Evolutionary conservation across 2,888 invertebrate genomes (phyloP), one percentile per base, ranked within the genome.

Genomic region (Lathronympha strigana): DNA sequence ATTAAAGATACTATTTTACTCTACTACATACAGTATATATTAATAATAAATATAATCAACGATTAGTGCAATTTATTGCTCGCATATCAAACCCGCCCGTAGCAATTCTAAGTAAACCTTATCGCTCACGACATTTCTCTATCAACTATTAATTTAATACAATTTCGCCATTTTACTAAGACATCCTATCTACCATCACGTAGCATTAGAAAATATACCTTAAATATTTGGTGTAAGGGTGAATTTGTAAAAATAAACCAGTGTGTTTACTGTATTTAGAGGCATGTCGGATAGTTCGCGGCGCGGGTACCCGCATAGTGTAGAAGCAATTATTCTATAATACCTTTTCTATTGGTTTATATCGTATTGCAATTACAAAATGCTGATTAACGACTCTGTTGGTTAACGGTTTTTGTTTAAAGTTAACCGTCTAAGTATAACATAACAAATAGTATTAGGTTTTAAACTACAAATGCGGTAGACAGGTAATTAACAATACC

Each of bases 321-420:
- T 74, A 76, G 72, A 76, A 78, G 81, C 81, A 84, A 86, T 86
- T 84, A 81, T 83, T 79, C 80, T 76, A 80, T 81, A 82, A 83
- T 88, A 88, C 84, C 87, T 90, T 89, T 83, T 83, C 85, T 87
- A 84, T 86, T 85, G 77, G 83, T 82, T 83, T 83, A 84, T 87
- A 90, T 87, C 76, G 85, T 84, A 82, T 87, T 88, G 81, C 80
- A 87, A 87, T 90, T 86, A 63, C 51, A 47, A 57, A 87, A 86
- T 82, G 76, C 68, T 84, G 79, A 89, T 88, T 89, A 84, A 81
- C 75, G 73, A 71, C 66, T 73, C 87, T 88, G 87, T 82, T 83
- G 89, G 90, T 82, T 90, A 90, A 90, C 90, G 90, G 90, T 87
- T 88, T 86, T 82, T 45, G 57, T 57, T 57, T 43, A 28, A 57